A percentile compares a stretch with the other conserved stretches of the same genome.
Evolutionary conservation across 2,888 invertebrate species (phyloP).

Genomic region (Pachliopta kotzebuea): DNA sequence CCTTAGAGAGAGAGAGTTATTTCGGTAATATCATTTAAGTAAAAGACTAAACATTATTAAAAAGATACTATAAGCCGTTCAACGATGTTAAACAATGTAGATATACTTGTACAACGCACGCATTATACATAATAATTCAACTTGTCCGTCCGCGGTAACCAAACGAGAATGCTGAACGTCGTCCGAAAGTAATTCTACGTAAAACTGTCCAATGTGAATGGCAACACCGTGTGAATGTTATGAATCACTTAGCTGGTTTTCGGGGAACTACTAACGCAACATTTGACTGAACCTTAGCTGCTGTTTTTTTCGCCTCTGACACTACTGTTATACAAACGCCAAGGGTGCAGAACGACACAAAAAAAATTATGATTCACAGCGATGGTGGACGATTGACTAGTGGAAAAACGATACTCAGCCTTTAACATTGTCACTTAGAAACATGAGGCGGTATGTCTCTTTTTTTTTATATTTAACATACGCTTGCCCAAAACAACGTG

Average conservation of each 20-base stretch:
- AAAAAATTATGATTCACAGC: no score
- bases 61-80: background rate
- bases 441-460: no score
- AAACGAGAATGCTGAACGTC: conserved; percentile 37
- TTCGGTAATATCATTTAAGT: background rate
- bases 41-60: background rate
- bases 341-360: background rate
- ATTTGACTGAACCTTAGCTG: conserved; percentile 21
- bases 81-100: background rate
- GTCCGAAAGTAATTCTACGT: conserved; percentile 45
- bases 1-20: no score
- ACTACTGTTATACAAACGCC: background rate
- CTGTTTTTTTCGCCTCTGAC: background rate
- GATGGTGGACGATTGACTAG: no score
- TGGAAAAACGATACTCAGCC: no score
- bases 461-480: no score
- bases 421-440: no score
- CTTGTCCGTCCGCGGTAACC: conserved; percentile 35
- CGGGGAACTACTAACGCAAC: conserved; percentile 44
- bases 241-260: conserved; percentile 59
- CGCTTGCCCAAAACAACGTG: no score
- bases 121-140: conserved; percentile 29
- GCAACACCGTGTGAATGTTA: conserved; percentile 46
- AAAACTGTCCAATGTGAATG: conserved; percentile 48
- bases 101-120: conserved; percentile 24